These are phyloP conservation scores for Papilio polytes DNA, from an alignment of 1,140 invertebrate species.

Conservation along the genomic window DNA sequence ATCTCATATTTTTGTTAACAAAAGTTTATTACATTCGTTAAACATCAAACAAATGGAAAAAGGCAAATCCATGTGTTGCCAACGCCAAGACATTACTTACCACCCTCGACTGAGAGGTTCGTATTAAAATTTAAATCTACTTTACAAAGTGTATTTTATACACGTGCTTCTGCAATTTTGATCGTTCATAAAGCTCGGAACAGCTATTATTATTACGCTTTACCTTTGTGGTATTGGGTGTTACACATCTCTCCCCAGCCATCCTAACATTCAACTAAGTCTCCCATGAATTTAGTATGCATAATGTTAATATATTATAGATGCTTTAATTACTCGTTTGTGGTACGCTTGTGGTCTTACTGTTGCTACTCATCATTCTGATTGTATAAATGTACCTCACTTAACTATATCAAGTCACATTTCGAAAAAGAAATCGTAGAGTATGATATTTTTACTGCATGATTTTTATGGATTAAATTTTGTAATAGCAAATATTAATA, in stretches of 20 bases:
- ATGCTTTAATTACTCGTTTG: conserved; percentile 79
- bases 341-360: conserved; percentile 63
- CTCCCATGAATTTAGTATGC: conserved; percentile 77
- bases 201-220: conserved; percentile 80
- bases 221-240: conserved; percentile 79
- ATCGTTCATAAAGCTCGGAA: conserved; percentile 82
- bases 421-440: background rate
- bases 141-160: conserved; percentile 84
- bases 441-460: background rate
- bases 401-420: background rate
- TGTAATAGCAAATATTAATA: too few relatives aligned
- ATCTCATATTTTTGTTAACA: background rate
- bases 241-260: conserved; percentile 71
- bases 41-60: background rate
- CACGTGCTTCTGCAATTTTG: conserved; percentile 83
- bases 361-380: conserved; percentile 39
- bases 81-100: conserved; percentile 78
- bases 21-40: background rate
- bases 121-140: conserved; percentile 84
- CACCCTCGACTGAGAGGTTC: conserved; percentile 81
- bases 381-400: background rate
- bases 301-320: conserved; percentile 80
- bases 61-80: conserved; percentile 69
- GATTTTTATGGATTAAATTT: background rate
- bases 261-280: conserved; percentile 70